phyloP scores from a whole-genome alignment of 1,140 invertebrate species.

The Pristionchus pacificus region DNA sequence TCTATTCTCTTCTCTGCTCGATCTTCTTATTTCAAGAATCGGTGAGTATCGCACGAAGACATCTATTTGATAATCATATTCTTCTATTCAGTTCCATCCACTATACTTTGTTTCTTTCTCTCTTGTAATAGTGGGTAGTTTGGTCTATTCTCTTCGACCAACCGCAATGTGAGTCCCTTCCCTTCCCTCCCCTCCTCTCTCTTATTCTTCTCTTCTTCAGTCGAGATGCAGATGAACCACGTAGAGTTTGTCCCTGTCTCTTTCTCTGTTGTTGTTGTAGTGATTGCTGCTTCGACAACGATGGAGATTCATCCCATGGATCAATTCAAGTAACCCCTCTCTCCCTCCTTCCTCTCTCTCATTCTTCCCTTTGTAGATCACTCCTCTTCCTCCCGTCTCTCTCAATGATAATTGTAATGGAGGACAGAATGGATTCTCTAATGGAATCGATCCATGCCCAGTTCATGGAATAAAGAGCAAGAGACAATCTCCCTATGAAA shows the following conservation, averaged over 20 bases:
- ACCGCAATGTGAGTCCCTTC: slow-evolving; percentile 6
- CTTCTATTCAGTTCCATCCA: slow-evolving; percentile 46
- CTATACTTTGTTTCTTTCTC: slow-evolving; percentile 55
- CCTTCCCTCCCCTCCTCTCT: background rate
- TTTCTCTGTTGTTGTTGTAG: slow-evolving; percentile 37
- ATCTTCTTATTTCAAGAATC: slow-evolving; percentile 77
- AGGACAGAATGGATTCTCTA: background rate
- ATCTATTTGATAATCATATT: background rate
- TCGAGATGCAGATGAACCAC: slow-evolving; percentile 34
- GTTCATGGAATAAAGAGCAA: too few species aligned
- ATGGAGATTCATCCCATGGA: slow-evolving; percentile 21
- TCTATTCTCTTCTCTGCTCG: slow-evolving; percentile 76
- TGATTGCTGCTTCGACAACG: slow-evolving; percentile 31
- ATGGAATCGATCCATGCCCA: background rate
- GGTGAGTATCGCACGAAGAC: slow-evolving; percentile 61
- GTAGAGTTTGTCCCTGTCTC: slow-evolving; percentile 32
- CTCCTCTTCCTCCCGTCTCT: background rate
- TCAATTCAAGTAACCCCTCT: slow-evolving; percentile 23
- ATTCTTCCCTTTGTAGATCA: background rate
- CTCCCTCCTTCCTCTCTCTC: background rate
- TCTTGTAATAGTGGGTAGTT: slow-evolving; percentile 46
- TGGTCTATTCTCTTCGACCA: slow-evolving; percentile 44
- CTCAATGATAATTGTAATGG: too few species aligned
- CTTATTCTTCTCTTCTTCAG: background rate
- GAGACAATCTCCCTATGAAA: too few species aligned